Conservation (phyloP, 2,888 invertebrate genomes). For the Drosophila lacicola region DNA sequence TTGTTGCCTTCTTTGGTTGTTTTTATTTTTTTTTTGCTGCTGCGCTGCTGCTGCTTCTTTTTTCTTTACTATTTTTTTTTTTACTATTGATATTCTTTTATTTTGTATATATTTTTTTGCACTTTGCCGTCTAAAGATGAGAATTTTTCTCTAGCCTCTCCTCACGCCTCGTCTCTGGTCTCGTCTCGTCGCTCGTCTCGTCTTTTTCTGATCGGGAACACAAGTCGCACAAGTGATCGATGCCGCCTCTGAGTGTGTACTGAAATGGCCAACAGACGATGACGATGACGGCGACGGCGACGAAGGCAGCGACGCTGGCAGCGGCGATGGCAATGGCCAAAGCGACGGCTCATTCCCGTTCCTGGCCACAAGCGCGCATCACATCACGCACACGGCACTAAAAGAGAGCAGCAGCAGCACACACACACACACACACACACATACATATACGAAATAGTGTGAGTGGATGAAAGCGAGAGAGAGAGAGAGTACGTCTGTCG, state of each 20-base stretch:
- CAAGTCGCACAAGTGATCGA: constrained; percentile 82
- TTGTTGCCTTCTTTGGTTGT: constrained; percentile 39
- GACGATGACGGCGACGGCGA: constrained; percentile 15
- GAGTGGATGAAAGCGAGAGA: background rate
- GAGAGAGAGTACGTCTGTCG: constrained; percentile 6
- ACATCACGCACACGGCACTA: constrained; percentile 58
- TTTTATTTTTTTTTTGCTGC: constrained; percentile 18
- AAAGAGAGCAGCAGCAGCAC: constrained; percentile 14
- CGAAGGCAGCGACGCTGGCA: constrained; percentile 7
- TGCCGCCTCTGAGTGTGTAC: constrained; percentile 84
- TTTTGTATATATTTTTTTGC: constrained; percentile 13
- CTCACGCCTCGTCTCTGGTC: constrained; percentile 19
- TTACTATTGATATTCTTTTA: constrained; percentile 7
- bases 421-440: constrained; percentile 2
- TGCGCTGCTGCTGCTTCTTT: constrained; percentile 26
- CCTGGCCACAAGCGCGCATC: constrained; percentile 43
- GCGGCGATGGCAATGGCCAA: constrained; percentile 10
- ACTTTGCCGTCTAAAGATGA: constrained; percentile 34
- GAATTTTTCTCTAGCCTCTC: constrained; percentile 41
- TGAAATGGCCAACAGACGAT: constrained; percentile 63
- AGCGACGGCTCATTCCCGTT: constrained; percentile 43
- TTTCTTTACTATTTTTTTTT: constrained; percentile 15
- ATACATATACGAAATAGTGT: background rate
- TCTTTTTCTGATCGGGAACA: constrained; percentile 56
- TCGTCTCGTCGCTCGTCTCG: constrained; percentile 15